phyloP scores from a whole-genome alignment of 2,113 vertebrate species.

The Etheostoma spectabile region DNA sequence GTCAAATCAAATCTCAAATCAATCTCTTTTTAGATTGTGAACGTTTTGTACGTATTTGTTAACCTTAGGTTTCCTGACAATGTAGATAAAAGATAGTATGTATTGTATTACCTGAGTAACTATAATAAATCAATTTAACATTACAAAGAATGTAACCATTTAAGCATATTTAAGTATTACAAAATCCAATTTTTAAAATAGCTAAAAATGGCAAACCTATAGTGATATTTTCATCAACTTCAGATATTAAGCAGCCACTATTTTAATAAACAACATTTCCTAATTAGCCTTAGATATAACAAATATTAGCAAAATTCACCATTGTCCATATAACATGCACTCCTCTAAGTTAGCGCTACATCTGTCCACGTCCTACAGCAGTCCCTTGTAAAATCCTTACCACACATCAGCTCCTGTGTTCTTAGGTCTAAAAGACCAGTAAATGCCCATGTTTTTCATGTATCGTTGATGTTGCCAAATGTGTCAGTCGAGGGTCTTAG shows the following conservation, averaged over 20 bases:
- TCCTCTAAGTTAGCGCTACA: background rate
- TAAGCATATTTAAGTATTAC: background rate
- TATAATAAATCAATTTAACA: background rate
- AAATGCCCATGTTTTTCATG: conserved; percentile 47
- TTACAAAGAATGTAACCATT: background rate
- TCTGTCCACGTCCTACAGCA: background rate
- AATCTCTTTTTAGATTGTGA: background rate
- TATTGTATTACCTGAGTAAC: background rate
- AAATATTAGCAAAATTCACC: background rate
- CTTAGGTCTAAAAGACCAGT: conserved; percentile 37
- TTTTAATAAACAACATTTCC: background rate
- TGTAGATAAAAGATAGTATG: background rate
- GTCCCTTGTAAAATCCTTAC: conserved; percentile 47
- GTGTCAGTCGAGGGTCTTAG: conserved; percentile 12
- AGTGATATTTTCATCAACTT: background rate
- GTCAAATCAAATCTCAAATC: conserved; percentile 1
- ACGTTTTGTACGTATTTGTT: background rate
- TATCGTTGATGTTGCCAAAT: conserved; percentile 54
- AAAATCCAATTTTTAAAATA: background rate
- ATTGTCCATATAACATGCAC: background rate
- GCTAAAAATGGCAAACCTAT: background rate
- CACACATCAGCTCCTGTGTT: conserved; percentile 34
- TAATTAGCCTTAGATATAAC: background rate
- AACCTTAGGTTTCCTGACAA: background rate
- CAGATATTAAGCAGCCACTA: background rate